Percentiles rank a stretch among this genome's conserved stretches.
phyloP scores from a whole-genome alignment of 1,140 invertebrate genomes.

The Nephila pilipes region DNA sequence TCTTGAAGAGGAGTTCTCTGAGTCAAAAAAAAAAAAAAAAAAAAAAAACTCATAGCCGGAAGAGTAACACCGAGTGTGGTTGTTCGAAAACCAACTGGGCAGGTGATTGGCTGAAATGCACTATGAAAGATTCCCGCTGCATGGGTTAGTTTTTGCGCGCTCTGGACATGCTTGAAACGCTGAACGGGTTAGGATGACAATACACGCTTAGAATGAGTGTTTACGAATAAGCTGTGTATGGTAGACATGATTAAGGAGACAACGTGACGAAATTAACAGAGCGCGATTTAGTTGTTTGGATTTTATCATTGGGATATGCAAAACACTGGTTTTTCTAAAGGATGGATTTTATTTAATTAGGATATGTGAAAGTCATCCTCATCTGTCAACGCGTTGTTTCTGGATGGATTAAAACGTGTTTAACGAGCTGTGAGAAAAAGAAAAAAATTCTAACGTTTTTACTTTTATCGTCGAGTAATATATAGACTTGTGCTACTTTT shows the following conservation, averaged over 20 bases:
- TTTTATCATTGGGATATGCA: not conserved
- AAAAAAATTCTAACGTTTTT: too few species aligned
- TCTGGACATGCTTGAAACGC: not conserved
- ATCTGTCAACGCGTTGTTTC: not conserved
- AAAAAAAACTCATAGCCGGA: conserved; percentile 1
- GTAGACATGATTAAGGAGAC: not conserved
- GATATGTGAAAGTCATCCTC: too few species aligned
- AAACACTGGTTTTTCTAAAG: not conserved
- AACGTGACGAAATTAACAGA: not conserved
- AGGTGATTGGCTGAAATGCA: conserved; percentile 31
- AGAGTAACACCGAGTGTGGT: conserved; percentile 32
- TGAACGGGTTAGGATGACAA: conserved; percentile 54
- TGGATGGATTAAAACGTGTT: not conserved
- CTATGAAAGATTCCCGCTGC: conserved; percentile 40
- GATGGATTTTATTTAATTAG: not conserved
- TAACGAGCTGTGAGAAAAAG: too few species aligned
- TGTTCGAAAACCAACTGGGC: conserved; percentile 16
- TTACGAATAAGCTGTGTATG: not conserved
- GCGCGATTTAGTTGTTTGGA: not conserved
- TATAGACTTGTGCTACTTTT: not conserved
- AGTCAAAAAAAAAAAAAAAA: not conserved
- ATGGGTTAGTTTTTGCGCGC: conserved; percentile 20
- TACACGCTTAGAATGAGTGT: conserved; percentile 19
- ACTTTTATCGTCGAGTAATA: too few species aligned
- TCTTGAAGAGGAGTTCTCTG: not conserved